phyloP scores from a whole-genome alignment of 2,888 invertebrate species.

The Pristionchus exspectatus region DNA sequence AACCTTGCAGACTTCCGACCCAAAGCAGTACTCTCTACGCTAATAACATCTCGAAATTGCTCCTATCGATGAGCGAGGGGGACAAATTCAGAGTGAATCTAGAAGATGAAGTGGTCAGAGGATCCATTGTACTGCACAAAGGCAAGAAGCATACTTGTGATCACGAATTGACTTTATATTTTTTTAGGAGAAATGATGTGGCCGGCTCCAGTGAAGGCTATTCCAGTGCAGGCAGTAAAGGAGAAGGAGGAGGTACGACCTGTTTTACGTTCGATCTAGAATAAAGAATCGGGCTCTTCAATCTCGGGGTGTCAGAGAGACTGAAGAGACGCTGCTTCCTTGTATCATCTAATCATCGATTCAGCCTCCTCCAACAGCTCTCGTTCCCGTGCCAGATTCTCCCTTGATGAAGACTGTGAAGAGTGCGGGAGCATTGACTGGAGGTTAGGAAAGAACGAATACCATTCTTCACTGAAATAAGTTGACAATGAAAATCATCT shows the following conservation, averaged over 20 bases:
- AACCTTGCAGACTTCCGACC: slow-evolving; percentile 85
- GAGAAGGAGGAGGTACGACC: slow-evolving; percentile 44
- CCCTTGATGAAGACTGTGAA: slow-evolving; percentile 87
- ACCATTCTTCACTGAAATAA: too few species aligned
- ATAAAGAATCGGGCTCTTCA: neutral
- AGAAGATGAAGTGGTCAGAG: slow-evolving; percentile 88
- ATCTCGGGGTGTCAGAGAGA: too few species aligned
- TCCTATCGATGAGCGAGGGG: slow-evolving; percentile 88
- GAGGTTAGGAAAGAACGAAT: slow-evolving; percentile 81
- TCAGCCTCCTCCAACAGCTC: slow-evolving; percentile 54
- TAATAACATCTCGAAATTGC: slow-evolving; percentile 92
- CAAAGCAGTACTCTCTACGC: slow-evolving; percentile 91
- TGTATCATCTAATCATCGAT: too few species aligned
- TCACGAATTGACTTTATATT: neutral
- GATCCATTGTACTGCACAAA: slow-evolving; percentile 87
- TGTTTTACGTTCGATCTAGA: neutral
- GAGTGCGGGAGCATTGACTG: slow-evolving; percentile 85
- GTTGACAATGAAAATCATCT: too few species aligned
- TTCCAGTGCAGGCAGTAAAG: slow-evolving; percentile 74
- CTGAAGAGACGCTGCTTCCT: neutral
- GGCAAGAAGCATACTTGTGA: neutral
- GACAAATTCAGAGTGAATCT: slow-evolving; percentile 89
- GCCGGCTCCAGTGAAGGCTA: slow-evolving; percentile 86
- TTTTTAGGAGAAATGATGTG: slow-evolving; percentile 85
- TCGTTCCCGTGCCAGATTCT: slow-evolving; percentile 80